A percentile compares a stretch with the other conserved stretches of the same genome.
Conservation (phyloP, 1,140 invertebrate genomes). For the Berghia stephanieae region DNA sequence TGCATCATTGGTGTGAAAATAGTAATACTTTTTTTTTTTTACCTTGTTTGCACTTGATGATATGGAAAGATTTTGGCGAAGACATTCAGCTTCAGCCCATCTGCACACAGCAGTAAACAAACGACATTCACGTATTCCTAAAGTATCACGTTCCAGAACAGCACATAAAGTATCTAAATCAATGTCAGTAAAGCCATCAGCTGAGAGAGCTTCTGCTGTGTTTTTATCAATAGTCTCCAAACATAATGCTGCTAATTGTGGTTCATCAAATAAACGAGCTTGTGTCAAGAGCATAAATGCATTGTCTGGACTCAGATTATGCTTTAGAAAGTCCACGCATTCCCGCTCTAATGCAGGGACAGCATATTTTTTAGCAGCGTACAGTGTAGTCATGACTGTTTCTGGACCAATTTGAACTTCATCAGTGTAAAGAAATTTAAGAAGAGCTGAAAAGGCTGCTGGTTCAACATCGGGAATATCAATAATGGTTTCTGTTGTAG, state of each 20-base stretch:
- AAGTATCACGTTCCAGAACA: conserved; percentile 83
- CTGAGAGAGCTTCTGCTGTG: conserved; percentile 81
- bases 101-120: conserved; percentile 78
- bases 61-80: conserved; percentile 73
- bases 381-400: conserved; percentile 87
- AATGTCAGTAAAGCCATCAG: conserved; percentile 88
- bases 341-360: conserved; percentile 83
- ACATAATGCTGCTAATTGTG: conserved; percentile 80
- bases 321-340: conserved; percentile 86
- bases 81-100: conserved; percentile 86
- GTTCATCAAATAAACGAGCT: conserved; percentile 84
- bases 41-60: conserved; percentile 78
- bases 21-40: neutral
- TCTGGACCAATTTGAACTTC: conserved; percentile 87
- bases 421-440: conserved; percentile 82
- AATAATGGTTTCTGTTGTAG: conserved; percentile 77
- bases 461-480: conserved; percentile 87
- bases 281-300: conserved; percentile 85
- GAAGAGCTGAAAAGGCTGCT: conserved; percentile 71
- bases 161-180: conserved; percentile 83
- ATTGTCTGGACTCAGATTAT: conserved; percentile 83
- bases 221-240: conserved; percentile 88
- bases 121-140: conserved; percentile 83
- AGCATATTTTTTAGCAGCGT: conserved; percentile 89
- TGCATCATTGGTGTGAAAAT: neutral